Evolutionary conservation across 92 coral and sea anemone genomes (phyloP).

Genomic region (Blastomussa wellsi): DNA sequence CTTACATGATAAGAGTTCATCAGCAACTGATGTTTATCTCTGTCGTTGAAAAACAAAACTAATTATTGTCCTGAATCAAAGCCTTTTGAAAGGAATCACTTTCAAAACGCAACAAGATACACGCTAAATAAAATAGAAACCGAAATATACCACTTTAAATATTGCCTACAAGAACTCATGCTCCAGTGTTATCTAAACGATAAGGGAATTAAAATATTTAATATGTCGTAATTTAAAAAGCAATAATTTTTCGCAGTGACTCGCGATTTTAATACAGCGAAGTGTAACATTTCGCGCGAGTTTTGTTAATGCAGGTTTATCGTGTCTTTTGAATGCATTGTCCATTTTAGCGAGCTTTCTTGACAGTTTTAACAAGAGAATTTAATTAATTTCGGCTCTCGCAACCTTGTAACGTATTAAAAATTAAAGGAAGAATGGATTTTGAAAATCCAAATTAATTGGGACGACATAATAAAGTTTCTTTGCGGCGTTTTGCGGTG

Average conservation of each 20-base stretch:
- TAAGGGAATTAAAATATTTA: conserved; percentile 21
- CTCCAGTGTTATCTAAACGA: conserved; percentile 11
- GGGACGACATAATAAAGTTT: conserved; percentile 11
- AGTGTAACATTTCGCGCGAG: conserved; percentile 1
- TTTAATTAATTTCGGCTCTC: conserved; percentile 23
- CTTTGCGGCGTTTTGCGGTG: not conserved
- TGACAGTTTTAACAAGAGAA: conserved; percentile 23
- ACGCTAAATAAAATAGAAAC: not conserved
- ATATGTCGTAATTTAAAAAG: conserved; percentile 26
- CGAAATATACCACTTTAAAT: not conserved
- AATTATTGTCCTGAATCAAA: conserved; percentile 28
- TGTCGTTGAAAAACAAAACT: conserved; percentile 28
- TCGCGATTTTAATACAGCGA: not conserved
- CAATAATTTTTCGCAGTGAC: conserved; percentile 9
- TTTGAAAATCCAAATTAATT: not conserved
- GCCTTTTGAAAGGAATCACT: conserved; percentile 2
- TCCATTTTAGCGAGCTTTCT: not conserved
- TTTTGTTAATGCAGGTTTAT: not conserved
- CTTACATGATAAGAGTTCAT: conserved; percentile 32
- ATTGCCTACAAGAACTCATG: not conserved
- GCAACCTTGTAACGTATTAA: conserved; percentile 1
- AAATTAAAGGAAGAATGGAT: conserved; percentile 12
- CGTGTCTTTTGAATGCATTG: conserved; percentile 3
- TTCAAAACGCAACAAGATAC: not conserved
- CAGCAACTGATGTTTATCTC: conserved; percentile 33